phyloP scores from a whole-genome alignment of 2,888 invertebrate species.

The Ischnura elegans region DNA sequence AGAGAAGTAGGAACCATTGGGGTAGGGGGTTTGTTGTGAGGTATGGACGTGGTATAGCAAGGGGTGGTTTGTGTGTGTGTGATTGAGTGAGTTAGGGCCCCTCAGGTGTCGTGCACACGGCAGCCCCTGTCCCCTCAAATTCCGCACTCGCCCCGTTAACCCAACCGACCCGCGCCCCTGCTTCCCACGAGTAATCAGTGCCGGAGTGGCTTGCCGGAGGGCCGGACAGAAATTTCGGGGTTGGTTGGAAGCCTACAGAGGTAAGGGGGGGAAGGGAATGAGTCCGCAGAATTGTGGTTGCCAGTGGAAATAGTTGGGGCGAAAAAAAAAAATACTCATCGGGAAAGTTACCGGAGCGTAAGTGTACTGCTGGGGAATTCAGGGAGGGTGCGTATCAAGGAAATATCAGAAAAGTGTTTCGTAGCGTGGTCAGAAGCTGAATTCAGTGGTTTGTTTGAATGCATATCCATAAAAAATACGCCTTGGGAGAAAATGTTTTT shows the following conservation, averaged over 20 bases:
- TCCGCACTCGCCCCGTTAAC: background rate
- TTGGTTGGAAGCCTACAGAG: background rate
- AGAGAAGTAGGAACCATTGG: background rate
- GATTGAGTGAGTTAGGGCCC: constrained; percentile 25
- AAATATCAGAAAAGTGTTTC: no score
- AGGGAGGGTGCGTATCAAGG: background rate
- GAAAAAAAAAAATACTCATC: background rate
- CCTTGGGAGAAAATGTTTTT: no score
- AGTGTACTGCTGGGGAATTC: background rate
- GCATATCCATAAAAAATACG: no score
- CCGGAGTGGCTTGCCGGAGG: background rate
- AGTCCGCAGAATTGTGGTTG: background rate
- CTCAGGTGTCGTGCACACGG: background rate
- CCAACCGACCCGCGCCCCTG: background rate
- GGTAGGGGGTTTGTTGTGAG: background rate
- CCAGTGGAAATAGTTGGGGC: background rate
- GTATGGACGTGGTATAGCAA: background rate
- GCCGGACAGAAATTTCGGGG: background rate
- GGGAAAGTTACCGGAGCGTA: background rate
- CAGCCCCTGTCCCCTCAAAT: background rate
- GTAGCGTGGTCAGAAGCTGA: no score
- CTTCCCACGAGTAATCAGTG: background rate
- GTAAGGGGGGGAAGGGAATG: background rate
- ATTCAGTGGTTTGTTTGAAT: no score
- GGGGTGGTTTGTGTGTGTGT: background rate